Evolutionary conservation across 1,140 invertebrate genomes (phyloP), one percentile per base, ranked within the genome.

Genomic region (Meloidogyne floridensis): DNA sequence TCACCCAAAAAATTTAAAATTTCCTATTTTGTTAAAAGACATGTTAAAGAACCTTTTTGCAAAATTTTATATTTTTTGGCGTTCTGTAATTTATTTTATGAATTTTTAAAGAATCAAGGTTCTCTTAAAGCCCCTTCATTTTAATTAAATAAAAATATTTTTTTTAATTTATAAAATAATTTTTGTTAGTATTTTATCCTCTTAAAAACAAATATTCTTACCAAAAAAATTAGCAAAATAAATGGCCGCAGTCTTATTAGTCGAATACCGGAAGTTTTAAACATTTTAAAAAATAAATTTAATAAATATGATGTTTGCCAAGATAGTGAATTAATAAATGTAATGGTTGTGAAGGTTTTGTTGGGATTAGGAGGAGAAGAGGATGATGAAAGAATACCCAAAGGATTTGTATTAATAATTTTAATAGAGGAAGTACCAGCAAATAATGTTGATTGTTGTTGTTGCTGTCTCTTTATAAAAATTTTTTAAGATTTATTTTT

Each of bases 241-340:
- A 65, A 11, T 13, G 59, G 59, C 59, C 59, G n/a, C 15, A 65
- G n/a, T 65, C 59, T 6, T 65, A n/a, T 8, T n/a, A 65, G 15
- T 65, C 59, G 15, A 65, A n/a, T 5, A 5, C 15, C 15, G 59
- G 59, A 65, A 65, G n/a, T 11, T 11, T 9, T n/a, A n/a, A 65
- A 65, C 59, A 65, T 65, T 65, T 65, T 65, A 65, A 65, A 65
- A 65, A 65, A 65, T 65, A n/a, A 65, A 65, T 65, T 7, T 65
- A n/a, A 65, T n/a, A n/a, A 65, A 65, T 65, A 6, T n/a, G 15
- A 65, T 65, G 15, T 65, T 65, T 6, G 15, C 1, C n/a, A 65
- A n/a, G 15, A n/a, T 32, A 32, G 32, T 32, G 32, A 32, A 32
- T 7, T 65, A n/a, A 65, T n/a, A n/a, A 65, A 65, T 65, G 6